Base-by-base conservation (phyloP, 2,113 vertebrate species). In the Cyanocitta stelleri region DNA sequence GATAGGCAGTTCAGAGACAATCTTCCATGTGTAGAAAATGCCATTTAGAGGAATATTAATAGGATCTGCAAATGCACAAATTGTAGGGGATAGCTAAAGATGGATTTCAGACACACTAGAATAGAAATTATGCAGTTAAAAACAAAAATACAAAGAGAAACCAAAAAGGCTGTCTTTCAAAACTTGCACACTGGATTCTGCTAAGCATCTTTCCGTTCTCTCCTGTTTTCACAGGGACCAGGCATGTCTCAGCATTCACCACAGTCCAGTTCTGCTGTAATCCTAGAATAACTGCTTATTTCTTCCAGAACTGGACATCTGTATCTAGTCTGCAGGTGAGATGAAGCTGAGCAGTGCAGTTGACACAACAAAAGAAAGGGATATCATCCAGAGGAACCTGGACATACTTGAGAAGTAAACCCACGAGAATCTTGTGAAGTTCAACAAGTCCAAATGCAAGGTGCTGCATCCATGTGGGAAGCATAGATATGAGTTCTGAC, bases 101-200 rank as follows among this genome's bases (percentile, higher is more conserved):
- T 23, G 20, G 9, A 49, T 61, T 91, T 71, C 23, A 68, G 80
- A 27, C 8, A 61, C 11, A 30, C 7, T 67, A 77, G 15, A 56
- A 73, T 33, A 85, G 1, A 85, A 77, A 54, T 55, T 44, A 58
- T 21, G 17, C 72, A 51, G 30, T 35, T 68, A 78, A 80, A 95
- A 92, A 62, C 22, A 93, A 92, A 86, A 61, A 80, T 43, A 54
- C 15, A 59, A 79, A 73, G 24, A 92, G 16, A 95, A 98, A 87
- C 3, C 11, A 72, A 78, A 82, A 62, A 49, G 7, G 16, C 30
- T 89, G 6, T 35, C 27, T 63, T 83, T 95, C 76, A 94, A 61
- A 92, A 43, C 32, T 41, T 83, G 24, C 19, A n/a, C n/a, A 32
- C 2, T 41, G 22, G 15, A 68, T 87, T 79, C 41, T 71, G 8